A percentile compares a stretch with the other conserved stretches of the same genome.
phyloP scores from a whole-genome alignment of 2,113 vertebrate species.

The Elephantulus edwardii region DNA sequence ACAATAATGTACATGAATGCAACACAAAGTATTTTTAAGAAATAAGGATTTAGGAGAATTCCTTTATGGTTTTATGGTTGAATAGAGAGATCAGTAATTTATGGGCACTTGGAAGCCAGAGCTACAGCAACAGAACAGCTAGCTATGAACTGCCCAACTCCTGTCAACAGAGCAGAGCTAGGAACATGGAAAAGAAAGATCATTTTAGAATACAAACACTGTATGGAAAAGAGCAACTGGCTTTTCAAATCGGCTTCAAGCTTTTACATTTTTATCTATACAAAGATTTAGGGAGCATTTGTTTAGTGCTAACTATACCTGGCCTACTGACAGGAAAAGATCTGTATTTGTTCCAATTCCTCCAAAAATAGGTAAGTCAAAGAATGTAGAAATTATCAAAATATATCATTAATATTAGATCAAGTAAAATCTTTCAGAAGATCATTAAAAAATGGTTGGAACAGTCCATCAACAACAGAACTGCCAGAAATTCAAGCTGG shows the following conservation, averaged over 20 bases:
- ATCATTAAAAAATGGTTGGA: too few relatives aligned
- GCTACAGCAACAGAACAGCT: not conserved
- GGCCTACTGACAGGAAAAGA: too few relatives aligned
- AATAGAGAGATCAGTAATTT: slow-evolving; percentile 26
- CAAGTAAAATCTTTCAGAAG: too few relatives aligned
- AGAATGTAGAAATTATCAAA: too few relatives aligned
- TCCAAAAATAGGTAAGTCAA: too few relatives aligned
- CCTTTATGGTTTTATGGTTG: not conserved
- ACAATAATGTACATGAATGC: too few relatives aligned
- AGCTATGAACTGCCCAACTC: not conserved
- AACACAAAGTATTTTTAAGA: too few relatives aligned
- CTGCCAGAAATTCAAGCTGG: too few relatives aligned
- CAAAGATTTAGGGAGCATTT: not conserved
- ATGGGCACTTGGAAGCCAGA: not conserved
- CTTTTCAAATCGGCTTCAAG: slow-evolving; percentile 33
- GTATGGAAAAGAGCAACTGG: not conserved
- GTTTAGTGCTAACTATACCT: not conserved
- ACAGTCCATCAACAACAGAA: too few relatives aligned
- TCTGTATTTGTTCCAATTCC: too few relatives aligned
- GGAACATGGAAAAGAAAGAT: not conserved
- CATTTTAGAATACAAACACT: not conserved
- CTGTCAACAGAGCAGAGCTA: not conserved
- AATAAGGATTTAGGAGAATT: slow-evolving; percentile 1
- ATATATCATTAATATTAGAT: too few relatives aligned
- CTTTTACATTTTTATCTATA: not conserved